Percentiles rank a stretch among this genome's conserved stretches.
Conservation (phyloP, 2,797 vertebrate genomes). For the Carapus acus region DNA sequence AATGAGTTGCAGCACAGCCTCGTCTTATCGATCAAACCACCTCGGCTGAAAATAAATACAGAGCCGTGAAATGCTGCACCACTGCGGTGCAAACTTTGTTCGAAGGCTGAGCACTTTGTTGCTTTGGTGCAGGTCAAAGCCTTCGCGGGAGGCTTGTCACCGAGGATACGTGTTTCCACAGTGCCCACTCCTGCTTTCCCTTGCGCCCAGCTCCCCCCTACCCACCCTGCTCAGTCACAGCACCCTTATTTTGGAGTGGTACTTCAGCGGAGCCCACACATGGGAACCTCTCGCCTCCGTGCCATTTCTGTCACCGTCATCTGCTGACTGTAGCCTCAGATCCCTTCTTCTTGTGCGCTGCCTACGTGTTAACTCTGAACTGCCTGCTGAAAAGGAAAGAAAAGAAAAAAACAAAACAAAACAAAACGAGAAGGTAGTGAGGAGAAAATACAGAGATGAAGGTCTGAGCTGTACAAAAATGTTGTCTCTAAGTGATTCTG, state of each 20-base stretch:
- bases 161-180: conserved; percentile 40
- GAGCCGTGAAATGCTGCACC: conserved; percentile 19
- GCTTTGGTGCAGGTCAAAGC: conserved; percentile 45
- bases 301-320: conserved; percentile 62
- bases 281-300: conserved; percentile 56
- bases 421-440: conserved; percentile 36
- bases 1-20: conserved; percentile 5
- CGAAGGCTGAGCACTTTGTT: conserved; percentile 39
- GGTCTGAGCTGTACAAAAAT: conserved; percentile 45
- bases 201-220: conserved; percentile 37
- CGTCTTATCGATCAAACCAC: neutral
- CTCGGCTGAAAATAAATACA: conserved; percentile 29
- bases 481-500: conserved; percentile 58
- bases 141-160: conserved; percentile 57
- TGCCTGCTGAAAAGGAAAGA: no score
- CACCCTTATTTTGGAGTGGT: conserved; percentile 42
- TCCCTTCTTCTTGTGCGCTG: conserved; percentile 51
- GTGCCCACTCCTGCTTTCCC: conserved; percentile 28
- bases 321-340: conserved; percentile 49
- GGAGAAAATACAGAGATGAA: conserved; percentile 55
- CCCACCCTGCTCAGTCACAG: conserved; percentile 46
- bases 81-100: conserved; percentile 25
- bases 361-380: conserved; percentile 57
- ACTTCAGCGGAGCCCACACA: conserved; percentile 64
- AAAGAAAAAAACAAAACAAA: no score